Percentiles rank a stretch among this genome's conserved stretches.
phyloP scores from a whole-genome alignment of 92 coral and sea anemone genomes.

The Virgularia gustaviana region DNA sequence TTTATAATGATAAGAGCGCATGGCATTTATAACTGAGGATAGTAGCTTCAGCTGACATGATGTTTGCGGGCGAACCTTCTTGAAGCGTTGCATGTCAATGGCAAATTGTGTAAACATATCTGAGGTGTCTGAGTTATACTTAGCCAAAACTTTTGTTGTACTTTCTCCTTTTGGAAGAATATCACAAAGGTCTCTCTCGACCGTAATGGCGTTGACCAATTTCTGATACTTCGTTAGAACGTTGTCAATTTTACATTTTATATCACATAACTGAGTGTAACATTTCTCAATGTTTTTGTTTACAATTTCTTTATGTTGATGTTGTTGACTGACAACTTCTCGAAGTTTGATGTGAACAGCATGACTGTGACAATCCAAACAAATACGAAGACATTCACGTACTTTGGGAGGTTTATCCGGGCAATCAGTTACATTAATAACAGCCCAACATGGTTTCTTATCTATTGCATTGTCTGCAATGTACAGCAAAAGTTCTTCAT shows the following conservation, averaged over 20 bases:
- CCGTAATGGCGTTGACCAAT: conserved; percentile 85
- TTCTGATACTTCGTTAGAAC: conserved; percentile 76
- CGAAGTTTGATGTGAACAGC: conserved; percentile 72
- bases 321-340: conserved; percentile 46
- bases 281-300: conserved; percentile 64
- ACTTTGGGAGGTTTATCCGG: conserved; percentile 83
- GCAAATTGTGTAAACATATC: conserved; percentile 98
- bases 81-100: conserved; percentile 81
- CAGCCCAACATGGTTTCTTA: conserved; percentile 62
- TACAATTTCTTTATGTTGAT: conserved; percentile 59
- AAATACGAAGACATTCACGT: conserved; percentile 69
- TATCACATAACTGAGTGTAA: conserved; percentile 46
- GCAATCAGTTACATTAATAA: conserved; percentile 77
- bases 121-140: conserved; percentile 79
- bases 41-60: conserved; percentile 80
- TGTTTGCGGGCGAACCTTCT: conserved; percentile 78
- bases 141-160: conserved; percentile 81
- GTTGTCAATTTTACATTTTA: conserved; percentile 60
- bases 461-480: conserved; percentile 38
- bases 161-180: conserved; percentile 67
- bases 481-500: conserved; percentile 75
- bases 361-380: conserved; percentile 72
- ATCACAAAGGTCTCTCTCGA: conserved; percentile 68
- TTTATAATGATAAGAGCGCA: conserved; percentile 71
- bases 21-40: conserved; percentile 66